A percentile compares a stretch with the other conserved stretches of the same genome.
These are phyloP conservation scores for Dipodomys merriami DNA, from an alignment of 2,113 vertebrate species.

Conservation along the genomic window DNA sequence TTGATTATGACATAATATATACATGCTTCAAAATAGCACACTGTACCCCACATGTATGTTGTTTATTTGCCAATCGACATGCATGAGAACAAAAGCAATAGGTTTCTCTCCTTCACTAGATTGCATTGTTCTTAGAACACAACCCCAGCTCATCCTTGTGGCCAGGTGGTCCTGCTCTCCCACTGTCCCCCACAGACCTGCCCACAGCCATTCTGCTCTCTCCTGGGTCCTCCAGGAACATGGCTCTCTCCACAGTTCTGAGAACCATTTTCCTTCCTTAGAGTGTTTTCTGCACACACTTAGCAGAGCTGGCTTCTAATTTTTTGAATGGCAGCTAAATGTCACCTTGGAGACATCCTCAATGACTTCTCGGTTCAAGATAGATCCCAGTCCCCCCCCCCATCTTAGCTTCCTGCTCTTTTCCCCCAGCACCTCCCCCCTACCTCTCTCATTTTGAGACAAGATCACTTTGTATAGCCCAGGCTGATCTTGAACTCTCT, in stretches of 20 bases:
- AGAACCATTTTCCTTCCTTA: background rate
- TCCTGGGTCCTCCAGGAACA: background rate
- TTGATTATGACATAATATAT: background rate
- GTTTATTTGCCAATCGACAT: background rate
- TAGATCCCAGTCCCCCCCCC: background rate
- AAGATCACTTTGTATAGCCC: background rate
- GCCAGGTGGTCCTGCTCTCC: too few relatives aligned
- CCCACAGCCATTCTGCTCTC: background rate
- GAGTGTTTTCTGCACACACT: background rate
- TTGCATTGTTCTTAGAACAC: background rate
- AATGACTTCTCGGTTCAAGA: background rate
- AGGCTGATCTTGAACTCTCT: background rate
- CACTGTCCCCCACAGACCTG: background rate
- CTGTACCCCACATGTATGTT: background rate
- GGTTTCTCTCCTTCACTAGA: background rate
- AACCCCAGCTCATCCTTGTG: fast-evolving
- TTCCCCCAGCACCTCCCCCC: background rate
- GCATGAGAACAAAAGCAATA: background rate
- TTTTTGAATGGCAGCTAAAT: background rate
- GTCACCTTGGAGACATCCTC: background rate
- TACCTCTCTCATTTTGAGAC: background rate
- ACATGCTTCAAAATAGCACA: background rate
- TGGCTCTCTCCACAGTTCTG: background rate
- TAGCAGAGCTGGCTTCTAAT: background rate
- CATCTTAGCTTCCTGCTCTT: background rate